Conservation (phyloP, 2,888 invertebrate genomes). For the Sinodicranocentrus sp. region DNA sequence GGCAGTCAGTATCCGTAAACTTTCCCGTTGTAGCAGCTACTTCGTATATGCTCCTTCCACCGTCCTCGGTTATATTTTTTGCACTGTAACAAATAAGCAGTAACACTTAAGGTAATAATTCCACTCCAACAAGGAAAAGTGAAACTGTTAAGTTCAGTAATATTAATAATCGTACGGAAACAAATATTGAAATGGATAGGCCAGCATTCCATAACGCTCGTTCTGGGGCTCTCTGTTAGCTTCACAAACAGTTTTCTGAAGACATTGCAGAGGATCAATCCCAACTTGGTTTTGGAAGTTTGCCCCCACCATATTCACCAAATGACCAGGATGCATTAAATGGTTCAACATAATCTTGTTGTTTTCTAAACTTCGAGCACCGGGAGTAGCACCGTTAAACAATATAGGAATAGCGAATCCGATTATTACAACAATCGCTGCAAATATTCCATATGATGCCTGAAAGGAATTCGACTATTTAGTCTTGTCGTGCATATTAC, state of each 20-base stretch:
- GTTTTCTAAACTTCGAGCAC: conserved; percentile 33
- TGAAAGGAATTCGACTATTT: conserved; percentile 4
- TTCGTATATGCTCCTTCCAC: conserved; percentile 43
- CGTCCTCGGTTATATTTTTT: conserved; percentile 62
- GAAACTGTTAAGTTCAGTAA: too few relatives aligned
- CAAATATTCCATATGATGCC: conserved; percentile 64
- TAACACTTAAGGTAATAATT: too few relatives aligned
- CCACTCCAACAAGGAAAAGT: too few relatives aligned
- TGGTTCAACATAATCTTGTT: conserved; percentile 45
- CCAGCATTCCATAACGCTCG: conserved; percentile 61
- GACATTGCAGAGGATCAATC: conserved; percentile 63
- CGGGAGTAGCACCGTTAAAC: conserved; percentile 54
- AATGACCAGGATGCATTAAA: conserved; percentile 54
- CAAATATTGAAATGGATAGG: conserved; percentile 48
- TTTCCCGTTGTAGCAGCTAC: conserved; percentile 64
- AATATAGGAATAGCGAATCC: conserved; percentile 55
- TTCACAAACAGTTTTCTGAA: conserved; percentile 70
- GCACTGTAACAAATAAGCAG: conserved; percentile 60
- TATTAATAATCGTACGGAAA: conserved; percentile 70
- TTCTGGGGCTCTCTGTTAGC: conserved; percentile 58
- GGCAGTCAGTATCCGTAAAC: conserved; percentile 53
- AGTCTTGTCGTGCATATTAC: not conserved
- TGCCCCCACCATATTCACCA: conserved; percentile 53
- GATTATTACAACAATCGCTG: conserved; percentile 44
- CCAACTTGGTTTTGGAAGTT: conserved; percentile 64